phyloP scores from a whole-genome alignment of 2,113 vertebrate genomes.

The Carollia perspicillata region DNA sequence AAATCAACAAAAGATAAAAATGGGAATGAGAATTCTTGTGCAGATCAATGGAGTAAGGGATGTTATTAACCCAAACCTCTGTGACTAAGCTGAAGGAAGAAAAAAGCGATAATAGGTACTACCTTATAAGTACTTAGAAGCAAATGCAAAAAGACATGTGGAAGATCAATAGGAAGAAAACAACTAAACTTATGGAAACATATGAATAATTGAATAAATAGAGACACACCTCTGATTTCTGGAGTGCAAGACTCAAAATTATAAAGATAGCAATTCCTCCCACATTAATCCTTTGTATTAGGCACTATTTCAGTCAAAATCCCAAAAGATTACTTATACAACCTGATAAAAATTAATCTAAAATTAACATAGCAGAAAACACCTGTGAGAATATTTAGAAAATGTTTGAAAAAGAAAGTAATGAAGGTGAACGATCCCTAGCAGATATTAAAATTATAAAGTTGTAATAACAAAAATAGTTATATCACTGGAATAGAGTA shows the following conservation, averaged over 20 bases:
- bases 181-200: not conserved
- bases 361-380: slow-evolving; percentile 11
- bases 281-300: not conserved
- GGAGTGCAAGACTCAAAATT: not conserved
- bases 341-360: not conserved
- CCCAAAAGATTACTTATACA: not conserved
- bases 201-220: not conserved
- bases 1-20: not conserved
- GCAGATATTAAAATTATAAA: not conserved
- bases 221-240: not conserved
- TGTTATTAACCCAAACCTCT: not conserved
- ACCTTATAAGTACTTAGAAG: not conserved
- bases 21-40: not conserved
- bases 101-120: not conserved
- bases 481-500: not conserved
- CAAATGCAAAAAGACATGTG: not conserved
- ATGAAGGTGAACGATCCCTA: not conserved
- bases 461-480: not conserved
- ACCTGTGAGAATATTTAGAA: not conserved
- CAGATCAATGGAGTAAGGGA: not conserved
- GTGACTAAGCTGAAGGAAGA: not conserved
- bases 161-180: not conserved
- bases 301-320: not conserved
- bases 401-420: not conserved
- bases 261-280: not conserved